Evolutionary conservation across 2,888 invertebrate species (phyloP).

Genomic region (Scrobipalpa atriplicella): DNA sequence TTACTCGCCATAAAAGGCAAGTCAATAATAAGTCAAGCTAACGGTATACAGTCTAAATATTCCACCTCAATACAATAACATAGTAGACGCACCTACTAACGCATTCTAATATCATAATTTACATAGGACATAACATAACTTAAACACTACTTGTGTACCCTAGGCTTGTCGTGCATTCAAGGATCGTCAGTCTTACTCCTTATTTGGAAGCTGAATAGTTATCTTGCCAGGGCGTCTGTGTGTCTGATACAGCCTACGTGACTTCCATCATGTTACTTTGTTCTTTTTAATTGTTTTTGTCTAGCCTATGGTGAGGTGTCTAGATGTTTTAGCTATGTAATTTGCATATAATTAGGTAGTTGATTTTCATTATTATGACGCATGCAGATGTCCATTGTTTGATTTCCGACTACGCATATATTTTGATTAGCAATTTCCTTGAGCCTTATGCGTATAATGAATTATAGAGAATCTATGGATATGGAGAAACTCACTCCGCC

Average conservation of each 20-base stretch:
- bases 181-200: constrained; percentile 6
- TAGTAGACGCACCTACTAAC: not conserved
- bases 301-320: not conserved
- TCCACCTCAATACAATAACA: not conserved
- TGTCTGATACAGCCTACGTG: constrained; percentile 56
- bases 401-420: too few relatives aligned
- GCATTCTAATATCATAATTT: constrained; percentile 5
- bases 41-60: not conserved
- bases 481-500: too few relatives aligned
- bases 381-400: too few relatives aligned
- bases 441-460: too few relatives aligned
- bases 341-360: too few relatives aligned
- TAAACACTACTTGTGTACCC: constrained; percentile 13
- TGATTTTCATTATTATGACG: too few relatives aligned
- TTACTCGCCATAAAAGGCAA: not conserved
- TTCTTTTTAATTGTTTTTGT: not conserved
- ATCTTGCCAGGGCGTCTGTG: constrained; percentile 50
- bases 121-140: constrained; percentile 13
- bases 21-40: not conserved
- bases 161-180: constrained; percentile 16
- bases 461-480: too few relatives aligned
- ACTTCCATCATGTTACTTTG: constrained; percentile 38
- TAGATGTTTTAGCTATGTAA: too few relatives aligned
- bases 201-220: constrained; percentile 25
- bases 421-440: too few relatives aligned